Evolutionary conservation across 37 sponge, comb jelly and placozoan genomes (phyloP), one percentile per base, ranked within the genome.

Genomic region (Oopsacas minuta): DNA sequence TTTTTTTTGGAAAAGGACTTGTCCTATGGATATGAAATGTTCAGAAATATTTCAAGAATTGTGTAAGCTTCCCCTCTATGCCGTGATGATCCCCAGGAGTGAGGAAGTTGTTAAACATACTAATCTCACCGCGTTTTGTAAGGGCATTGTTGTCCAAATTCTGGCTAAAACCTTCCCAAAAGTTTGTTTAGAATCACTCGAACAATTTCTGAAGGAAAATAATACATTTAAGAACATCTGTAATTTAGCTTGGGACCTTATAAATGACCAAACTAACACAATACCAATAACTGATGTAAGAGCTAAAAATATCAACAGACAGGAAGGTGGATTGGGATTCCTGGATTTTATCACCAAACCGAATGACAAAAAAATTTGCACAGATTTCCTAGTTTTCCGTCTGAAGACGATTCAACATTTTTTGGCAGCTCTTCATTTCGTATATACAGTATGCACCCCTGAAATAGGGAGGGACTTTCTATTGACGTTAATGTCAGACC

Each of bases 21-120:
- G 75, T 61, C 75, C 30, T 61, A 61, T 61, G 22, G 75, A 61
- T 34, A 61, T 61, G 75, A 61, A 61, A 12, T 61, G 75, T 61
- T 61, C 75, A 5, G 75, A 61, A 61, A 61, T 61, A 20, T 61
- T 61, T 34, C 75, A 61, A n/a, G 75, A 61, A 12, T n/a, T 61
- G 28, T 61, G 75, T 34, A 61, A 61, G 22, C 30, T 61, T n/a
- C 75, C 75, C 3, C 7, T 61, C 22, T 61, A 61, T 61, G 75
- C 75, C 22, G 75, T n/a, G 3, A 61, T 61, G 75, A 61, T 61
- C 22, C 75, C 75, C 5, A 10, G 28, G 20, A 61, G 30, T 12
- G 28, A 61, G 22, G 32, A 61, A 32, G 28, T 12, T 20, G 28
- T 3, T n/a, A 5, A 61, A 12, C 30, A 61, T 12, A 25, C 75